Conservation (phyloP, 2,888 invertebrate species). For the Lissonota sp. region DNA sequence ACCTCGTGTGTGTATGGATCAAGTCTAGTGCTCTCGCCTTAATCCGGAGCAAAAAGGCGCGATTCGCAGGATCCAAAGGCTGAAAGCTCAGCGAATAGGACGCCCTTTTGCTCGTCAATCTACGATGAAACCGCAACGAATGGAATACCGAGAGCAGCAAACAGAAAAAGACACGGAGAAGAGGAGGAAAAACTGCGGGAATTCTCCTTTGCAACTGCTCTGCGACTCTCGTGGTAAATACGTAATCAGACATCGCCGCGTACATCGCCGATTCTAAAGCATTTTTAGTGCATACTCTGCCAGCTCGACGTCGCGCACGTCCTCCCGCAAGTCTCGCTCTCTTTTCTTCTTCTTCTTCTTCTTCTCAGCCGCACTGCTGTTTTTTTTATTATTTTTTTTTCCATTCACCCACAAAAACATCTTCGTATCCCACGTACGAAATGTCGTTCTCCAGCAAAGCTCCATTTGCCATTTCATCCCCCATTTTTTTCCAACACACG, state of each 20-base stretch:
- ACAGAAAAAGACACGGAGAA: slow-evolving; percentile 54
- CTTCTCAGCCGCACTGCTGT: slow-evolving; percentile 43
- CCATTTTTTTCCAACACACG: slow-evolving; percentile 36
- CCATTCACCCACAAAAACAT: neutral
- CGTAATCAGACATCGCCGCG: slow-evolving; percentile 81
- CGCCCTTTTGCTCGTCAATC: too few species aligned
- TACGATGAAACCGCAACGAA: neutral
- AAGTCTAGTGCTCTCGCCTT: too few species aligned
- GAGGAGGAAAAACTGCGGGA: slow-evolving; percentile 69
- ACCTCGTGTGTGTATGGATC: neutral
- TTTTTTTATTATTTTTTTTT: slow-evolving; percentile 23
- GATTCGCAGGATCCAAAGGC: too few species aligned
- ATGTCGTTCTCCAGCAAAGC: slow-evolving; percentile 47
- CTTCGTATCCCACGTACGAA: slow-evolving; percentile 41
- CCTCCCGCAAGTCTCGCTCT: slow-evolving; percentile 60
- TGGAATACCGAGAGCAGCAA: slow-evolving; percentile 54
- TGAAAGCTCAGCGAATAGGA: too few species aligned
- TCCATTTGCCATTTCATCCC: slow-evolving; percentile 50
- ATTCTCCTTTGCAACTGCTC: slow-evolving; percentile 80
- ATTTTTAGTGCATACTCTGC: slow-evolving; percentile 18
- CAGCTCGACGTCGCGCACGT: slow-evolving; percentile 52
- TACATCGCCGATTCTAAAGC: slow-evolving; percentile 6
- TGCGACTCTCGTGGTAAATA: slow-evolving; percentile 80
- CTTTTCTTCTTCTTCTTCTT: neutral
- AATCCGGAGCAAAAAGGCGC: too few species aligned